phyloP scores from a whole-genome alignment of 2,797 vertebrate species.

The Enteromius afrohamiltoni region DNA sequence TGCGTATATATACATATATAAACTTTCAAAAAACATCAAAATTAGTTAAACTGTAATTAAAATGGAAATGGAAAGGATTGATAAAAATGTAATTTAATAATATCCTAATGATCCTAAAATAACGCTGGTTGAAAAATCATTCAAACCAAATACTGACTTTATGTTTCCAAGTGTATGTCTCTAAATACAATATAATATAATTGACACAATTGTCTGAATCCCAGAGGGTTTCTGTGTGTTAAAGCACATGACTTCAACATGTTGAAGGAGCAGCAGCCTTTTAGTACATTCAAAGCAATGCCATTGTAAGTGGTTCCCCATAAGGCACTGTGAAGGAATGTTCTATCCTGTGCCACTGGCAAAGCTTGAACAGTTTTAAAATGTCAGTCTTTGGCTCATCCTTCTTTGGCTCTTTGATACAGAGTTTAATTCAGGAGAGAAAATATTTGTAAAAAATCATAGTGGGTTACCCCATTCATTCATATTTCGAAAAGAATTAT shows the following conservation, averaged over 20 bases:
- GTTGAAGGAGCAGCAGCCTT: slow-evolving; percentile 4
- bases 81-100: no score
- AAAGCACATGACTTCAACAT: slow-evolving; percentile 31
- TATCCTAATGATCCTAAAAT: no score
- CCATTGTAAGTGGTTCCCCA: slow-evolving; percentile 33
- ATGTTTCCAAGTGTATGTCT: background rate
- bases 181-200: slow-evolving; percentile 13
- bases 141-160: background rate
- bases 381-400: background rate
- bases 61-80: no score
- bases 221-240: slow-evolving; percentile 2
- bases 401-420: background rate
- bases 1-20: no score
- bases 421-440: slow-evolving; percentile 4
- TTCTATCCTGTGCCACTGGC: background rate
- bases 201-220: background rate
- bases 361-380: slow-evolving; percentile 17
- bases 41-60: no score
- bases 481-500: background rate
- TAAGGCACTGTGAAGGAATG: slow-evolving; percentile 36
- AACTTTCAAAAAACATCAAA: no score
- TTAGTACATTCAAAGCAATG: slow-evolving; percentile 8
- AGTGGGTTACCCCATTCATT: background rate
- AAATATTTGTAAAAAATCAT: background rate
- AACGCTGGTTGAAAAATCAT: no score